Evolutionary conservation across 2,797 vertebrate genomes (phyloP).

Genomic region (Sebastes taczanowskii): DNA sequence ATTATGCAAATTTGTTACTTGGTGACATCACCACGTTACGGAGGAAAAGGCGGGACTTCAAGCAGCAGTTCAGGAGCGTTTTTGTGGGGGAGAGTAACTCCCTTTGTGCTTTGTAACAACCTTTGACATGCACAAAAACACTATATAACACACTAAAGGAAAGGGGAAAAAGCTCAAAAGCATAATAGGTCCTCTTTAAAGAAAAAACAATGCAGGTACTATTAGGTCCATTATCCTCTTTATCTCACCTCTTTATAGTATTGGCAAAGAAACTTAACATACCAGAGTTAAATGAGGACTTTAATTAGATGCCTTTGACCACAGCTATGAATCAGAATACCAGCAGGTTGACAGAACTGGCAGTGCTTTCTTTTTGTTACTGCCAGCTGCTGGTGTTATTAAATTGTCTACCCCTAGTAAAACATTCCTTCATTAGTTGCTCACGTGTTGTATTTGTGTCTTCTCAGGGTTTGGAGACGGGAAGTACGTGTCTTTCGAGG

Average conservation of each 20-base stretch:
- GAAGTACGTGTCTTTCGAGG: slow-evolving; percentile 95
- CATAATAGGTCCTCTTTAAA: neutral
- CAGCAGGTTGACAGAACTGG: slow-evolving; percentile 6
- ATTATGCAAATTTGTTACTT: too few relatives aligned
- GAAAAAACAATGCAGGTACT: neutral
- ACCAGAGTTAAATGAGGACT: slow-evolving; percentile 11
- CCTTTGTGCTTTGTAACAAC: too few relatives aligned
- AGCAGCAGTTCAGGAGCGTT: too few relatives aligned
- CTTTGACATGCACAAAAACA: too few relatives aligned
- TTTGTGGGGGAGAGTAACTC: too few relatives aligned
- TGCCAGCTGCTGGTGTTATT: slow-evolving; percentile 21
- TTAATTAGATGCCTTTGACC: neutral
- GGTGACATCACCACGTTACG: too few relatives aligned
- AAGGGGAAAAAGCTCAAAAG: too few relatives aligned
- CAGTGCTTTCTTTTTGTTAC: neutral
- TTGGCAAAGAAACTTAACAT: neutral
- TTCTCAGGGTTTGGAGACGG: slow-evolving; percentile 91
- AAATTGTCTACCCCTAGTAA: neutral
- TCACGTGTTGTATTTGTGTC: slow-evolving; percentile 53
- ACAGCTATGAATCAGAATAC: slow-evolving; percentile 18
- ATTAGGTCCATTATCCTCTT: neutral
- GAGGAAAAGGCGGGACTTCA: too few relatives aligned
- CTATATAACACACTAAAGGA: too few relatives aligned
- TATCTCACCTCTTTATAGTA: neutral
- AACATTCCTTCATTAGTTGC: neutral